Evolutionary conservation across 2,113 vertebrate species (phyloP).

Genomic region (Nesogale talazaci): DNA sequence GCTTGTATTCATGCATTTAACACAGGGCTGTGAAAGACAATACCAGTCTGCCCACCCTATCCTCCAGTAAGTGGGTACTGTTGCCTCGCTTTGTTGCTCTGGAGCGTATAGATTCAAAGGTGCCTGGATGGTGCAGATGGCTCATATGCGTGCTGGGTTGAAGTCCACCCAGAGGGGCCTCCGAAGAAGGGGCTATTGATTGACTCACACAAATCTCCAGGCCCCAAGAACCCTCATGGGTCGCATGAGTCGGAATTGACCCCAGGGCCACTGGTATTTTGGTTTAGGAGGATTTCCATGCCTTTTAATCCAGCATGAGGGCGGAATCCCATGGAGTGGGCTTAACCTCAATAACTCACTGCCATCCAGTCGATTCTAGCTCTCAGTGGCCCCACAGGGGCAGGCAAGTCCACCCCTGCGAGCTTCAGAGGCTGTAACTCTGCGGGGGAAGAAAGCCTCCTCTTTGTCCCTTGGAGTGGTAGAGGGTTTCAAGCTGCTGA

Average conservation of each 20-base stretch:
- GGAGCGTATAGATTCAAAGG: background rate
- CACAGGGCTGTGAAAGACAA: background rate
- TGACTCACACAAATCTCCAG: background rate
- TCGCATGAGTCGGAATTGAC: background rate
- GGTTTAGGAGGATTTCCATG: background rate
- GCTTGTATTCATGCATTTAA: background rate
- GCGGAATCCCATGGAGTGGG: background rate
- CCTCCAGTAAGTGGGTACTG: background rate
- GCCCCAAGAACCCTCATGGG: too few species aligned
- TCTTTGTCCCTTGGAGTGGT: too few species aligned
- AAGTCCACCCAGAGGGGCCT: background rate
- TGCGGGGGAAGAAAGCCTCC: too few species aligned
- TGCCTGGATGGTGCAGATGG: background rate
- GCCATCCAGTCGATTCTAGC: too few species aligned
- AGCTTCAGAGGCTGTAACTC: too few species aligned
- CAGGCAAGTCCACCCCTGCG: too few species aligned
- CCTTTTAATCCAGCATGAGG: background rate
- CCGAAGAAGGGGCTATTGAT: background rate
- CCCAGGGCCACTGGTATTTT: background rate
- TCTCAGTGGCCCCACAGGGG: too few species aligned
- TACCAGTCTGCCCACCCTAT: background rate
- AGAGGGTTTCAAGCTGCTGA: too few species aligned
- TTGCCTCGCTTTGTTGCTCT: background rate
- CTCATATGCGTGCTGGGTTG: background rate
- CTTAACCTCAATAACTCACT: too few species aligned